Conservation (phyloP, 2,888 invertebrate species). For the Campaea margaritaria region DNA sequence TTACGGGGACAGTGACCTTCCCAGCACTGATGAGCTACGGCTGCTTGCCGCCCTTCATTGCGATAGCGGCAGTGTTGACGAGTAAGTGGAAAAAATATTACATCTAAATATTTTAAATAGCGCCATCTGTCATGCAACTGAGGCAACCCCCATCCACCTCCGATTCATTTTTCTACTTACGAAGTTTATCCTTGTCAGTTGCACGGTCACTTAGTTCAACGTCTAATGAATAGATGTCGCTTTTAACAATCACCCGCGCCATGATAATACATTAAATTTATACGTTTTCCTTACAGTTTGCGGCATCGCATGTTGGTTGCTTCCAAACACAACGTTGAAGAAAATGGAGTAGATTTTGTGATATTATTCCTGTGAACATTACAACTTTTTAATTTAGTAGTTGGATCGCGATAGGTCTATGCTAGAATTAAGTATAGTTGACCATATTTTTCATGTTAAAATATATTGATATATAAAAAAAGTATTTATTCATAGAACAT, state of each 20-base stretch:
- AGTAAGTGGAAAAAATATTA: constrained; percentile 67
- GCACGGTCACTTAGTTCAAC: neutral
- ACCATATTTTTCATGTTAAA: too few relatives aligned
- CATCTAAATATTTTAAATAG: neutral
- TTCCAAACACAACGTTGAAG: constrained; percentile 78
- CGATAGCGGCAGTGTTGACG: constrained; percentile 86
- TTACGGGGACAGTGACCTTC: constrained; percentile 89
- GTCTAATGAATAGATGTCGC: constrained; percentile 13
- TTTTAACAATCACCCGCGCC: neutral
- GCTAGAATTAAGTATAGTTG: too few relatives aligned
- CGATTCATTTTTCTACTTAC: neutral
- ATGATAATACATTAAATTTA: too few relatives aligned
- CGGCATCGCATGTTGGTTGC: constrained; percentile 65
- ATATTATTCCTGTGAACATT: neutral
- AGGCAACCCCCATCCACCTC: too few relatives aligned
- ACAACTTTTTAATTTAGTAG: too few relatives aligned
- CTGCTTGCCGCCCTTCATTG: constrained; percentile 89
- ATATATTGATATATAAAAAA: too few relatives aligned
- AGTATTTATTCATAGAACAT: too few relatives aligned
- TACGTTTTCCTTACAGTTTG: constrained; percentile 67
- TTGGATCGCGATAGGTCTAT: too few relatives aligned
- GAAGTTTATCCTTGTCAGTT: neutral
- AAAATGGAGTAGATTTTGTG: constrained; percentile 65
- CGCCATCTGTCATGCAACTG: constrained; percentile 18
- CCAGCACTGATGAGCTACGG: constrained; percentile 88